phyloP scores from a whole-genome alignment of 1,140 invertebrate species.

The Lerema accius region DNA sequence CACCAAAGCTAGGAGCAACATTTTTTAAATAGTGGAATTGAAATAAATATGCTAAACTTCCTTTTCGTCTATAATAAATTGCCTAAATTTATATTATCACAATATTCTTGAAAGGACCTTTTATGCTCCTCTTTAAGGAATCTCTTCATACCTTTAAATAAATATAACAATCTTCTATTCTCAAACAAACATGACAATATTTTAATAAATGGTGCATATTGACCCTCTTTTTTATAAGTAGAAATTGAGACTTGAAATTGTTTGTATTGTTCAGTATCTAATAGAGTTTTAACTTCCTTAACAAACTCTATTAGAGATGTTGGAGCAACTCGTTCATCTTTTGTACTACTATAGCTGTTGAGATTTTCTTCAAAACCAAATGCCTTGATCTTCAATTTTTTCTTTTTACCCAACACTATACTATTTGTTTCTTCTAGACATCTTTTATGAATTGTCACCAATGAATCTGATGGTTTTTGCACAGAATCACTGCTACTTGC shows the following conservation, averaged over 20 bases:
- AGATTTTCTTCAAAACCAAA: slow-evolving; percentile 77
- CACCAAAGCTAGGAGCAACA: too few species aligned
- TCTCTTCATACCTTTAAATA: slow-evolving; percentile 85
- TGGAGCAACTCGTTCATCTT: slow-evolving; percentile 68
- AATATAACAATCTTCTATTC: slow-evolving; percentile 81
- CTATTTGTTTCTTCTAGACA: slow-evolving; percentile 40
- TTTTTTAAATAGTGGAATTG: too few species aligned
- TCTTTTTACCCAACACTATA: slow-evolving; percentile 63
- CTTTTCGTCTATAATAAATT: slow-evolving; percentile 43
- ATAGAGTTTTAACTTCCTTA: slow-evolving; percentile 82
- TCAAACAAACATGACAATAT: slow-evolving; percentile 82
- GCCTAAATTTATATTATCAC: slow-evolving; percentile 70
- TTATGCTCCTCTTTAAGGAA: slow-evolving; percentile 84
- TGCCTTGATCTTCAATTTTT: slow-evolving; percentile 82
- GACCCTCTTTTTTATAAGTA: slow-evolving; percentile 83
- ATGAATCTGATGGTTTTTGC: slow-evolving; percentile 55
- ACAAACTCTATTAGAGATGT: slow-evolving; percentile 77
- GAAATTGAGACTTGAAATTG: slow-evolving; percentile 84
- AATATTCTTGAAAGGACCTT: slow-evolving; percentile 80
- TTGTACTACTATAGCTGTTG: slow-evolving; percentile 38
- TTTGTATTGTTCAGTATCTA: slow-evolving; percentile 83
- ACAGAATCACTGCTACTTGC: slow-evolving; percentile 53
- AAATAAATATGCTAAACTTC: too few species aligned
- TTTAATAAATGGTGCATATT: slow-evolving; percentile 81
- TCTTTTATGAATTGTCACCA: slow-evolving; percentile 68